A percentile compares a stretch with the other conserved stretches of the same genome.
Evolutionary conservation across 2,113 vertebrate species (phyloP).

Genomic region (Larimichthys polyactis): DNA sequence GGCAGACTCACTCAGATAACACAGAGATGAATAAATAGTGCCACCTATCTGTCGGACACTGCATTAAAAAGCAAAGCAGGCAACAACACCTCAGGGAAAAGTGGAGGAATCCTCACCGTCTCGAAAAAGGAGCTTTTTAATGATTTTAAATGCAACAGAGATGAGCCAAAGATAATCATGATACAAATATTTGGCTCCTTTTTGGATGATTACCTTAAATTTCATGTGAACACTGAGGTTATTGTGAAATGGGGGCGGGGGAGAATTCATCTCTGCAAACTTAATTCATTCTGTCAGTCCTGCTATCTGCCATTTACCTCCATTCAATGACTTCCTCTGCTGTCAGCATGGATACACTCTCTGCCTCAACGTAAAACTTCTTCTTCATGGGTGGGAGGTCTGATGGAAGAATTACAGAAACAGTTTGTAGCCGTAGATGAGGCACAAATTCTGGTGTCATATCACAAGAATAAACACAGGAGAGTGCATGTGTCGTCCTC

Average conservation of each 20-base stretch:
- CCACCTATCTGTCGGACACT: conserved; percentile 2
- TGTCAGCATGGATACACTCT: conserved; percentile 85
- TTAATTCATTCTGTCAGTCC: too few species aligned
- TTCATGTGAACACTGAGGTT: too few species aligned
- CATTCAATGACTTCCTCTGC: conserved; percentile 86
- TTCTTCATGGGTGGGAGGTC: conserved; percentile 91
- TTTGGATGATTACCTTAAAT: too few species aligned
- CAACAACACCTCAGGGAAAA: not conserved
- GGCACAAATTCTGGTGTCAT: not conserved
- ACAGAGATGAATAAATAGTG: not conserved
- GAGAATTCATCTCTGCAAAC: too few species aligned
- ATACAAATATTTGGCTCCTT: too few species aligned
- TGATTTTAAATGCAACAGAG: too few species aligned
- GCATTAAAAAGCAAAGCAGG: not conserved
- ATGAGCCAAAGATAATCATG: too few species aligned
- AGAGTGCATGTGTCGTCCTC: conserved; percentile 25
- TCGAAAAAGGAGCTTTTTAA: too few species aligned
- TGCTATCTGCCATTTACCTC: conserved; percentile 86
- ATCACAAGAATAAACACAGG: not conserved
- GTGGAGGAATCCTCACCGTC: not conserved
- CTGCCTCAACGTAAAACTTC: conserved; percentile 90
- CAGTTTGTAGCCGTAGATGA: not conserved
- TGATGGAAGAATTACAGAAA: conserved; percentile 61
- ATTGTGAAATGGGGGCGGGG: too few species aligned
- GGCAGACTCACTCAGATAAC: not conserved